Conservation (phyloP, 2,888 invertebrate species). For the Galerucella nymphaeae region DNA sequence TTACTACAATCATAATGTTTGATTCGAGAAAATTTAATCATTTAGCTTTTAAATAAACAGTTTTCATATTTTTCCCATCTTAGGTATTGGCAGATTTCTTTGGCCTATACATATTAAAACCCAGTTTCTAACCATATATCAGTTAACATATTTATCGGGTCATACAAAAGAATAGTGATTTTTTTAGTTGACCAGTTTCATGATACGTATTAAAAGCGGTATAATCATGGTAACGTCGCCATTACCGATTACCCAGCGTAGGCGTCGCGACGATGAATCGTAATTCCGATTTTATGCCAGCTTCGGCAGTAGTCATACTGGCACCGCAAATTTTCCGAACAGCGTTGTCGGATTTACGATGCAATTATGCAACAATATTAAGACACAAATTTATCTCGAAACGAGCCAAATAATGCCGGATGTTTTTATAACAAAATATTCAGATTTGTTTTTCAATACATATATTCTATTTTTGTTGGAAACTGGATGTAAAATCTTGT, state of each 20-base stretch:
- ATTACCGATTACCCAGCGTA: background rate
- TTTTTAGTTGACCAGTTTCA: no score
- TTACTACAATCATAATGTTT: no score
- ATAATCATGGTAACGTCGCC: background rate
- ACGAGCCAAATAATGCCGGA: constrained; percentile 3
- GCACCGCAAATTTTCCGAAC: constrained; percentile 19
- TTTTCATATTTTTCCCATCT: no score
- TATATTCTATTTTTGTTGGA: background rate
- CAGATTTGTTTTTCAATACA: background rate
- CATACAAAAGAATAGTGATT: no score
- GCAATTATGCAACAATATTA: background rate
- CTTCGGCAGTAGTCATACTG: constrained; percentile 18
- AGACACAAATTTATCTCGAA: background rate
- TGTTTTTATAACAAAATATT: background rate
- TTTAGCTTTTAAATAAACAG: no score
- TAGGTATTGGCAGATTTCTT: no score
- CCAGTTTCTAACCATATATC: no score
- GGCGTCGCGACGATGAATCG: constrained; percentile 1
- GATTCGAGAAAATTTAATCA: no score
- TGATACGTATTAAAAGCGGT: no score
- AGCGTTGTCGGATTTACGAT: constrained; percentile 18
- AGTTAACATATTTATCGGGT: no score
- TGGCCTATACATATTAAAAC: no score
- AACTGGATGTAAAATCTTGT: background rate
- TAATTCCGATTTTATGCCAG: background rate